A percentile compares a stretch with the other conserved stretches of the same genome.
These are phyloP conservation scores for Drosophila leontia DNA, from an alignment of 1,140 invertebrate genomes.

Conservation along the genomic window DNA sequence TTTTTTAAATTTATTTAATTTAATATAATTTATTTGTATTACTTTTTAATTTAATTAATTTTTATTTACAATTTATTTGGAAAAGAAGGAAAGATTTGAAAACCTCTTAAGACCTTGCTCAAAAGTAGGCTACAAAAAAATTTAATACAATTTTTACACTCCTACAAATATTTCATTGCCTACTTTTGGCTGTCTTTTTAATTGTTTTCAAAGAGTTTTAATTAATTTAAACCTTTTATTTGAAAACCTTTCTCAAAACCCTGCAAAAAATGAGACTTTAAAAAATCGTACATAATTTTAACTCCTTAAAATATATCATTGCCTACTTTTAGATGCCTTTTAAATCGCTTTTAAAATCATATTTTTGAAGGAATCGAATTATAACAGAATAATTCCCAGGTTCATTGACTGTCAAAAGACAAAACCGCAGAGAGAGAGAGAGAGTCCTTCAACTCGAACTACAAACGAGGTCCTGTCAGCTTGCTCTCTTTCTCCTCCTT, in stretches of 20 bases:
- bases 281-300: too few relatives aligned
- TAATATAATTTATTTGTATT: too few relatives aligned
- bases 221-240: too few relatives aligned
- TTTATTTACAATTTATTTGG: too few relatives aligned
- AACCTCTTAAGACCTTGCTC: too few relatives aligned
- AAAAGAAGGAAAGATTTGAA: too few relatives aligned
- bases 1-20: too few relatives aligned
- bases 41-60: too few relatives aligned
- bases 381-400: not conserved
- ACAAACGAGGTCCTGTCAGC: slow-evolving; percentile 14
- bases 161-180: not conserved
- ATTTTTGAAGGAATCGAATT: not conserved
- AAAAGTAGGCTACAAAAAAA: not conserved
- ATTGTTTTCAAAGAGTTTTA: not conserved
- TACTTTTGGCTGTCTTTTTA: not conserved
- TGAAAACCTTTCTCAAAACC: too few relatives aligned
- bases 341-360: too few relatives aligned
- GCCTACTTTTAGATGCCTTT: not conserved
- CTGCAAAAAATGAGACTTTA: not conserved
- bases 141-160: fast-evolving
- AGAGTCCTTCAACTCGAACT: slow-evolving; percentile 29
- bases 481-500: not conserved
- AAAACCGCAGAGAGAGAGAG: not conserved
- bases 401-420: slow-evolving; percentile 1
- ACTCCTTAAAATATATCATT: too few relatives aligned